Evolutionary conservation across 1,140 invertebrate genomes (phyloP).

Genomic region (Neodiprion lecontei): DNA sequence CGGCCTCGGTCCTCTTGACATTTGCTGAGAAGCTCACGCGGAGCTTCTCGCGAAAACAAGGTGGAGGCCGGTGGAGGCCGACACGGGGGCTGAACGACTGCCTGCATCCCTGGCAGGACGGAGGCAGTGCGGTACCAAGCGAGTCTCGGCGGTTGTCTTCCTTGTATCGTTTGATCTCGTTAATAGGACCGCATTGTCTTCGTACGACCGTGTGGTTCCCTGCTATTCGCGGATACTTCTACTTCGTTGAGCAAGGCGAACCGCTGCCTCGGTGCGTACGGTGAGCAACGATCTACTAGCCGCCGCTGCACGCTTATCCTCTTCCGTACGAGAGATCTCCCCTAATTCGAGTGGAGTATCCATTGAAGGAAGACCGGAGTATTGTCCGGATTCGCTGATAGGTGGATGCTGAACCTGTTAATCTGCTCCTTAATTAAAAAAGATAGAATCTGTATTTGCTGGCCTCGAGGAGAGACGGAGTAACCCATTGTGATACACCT

Average conservation of each 20-base stretch:
- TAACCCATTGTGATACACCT: not conserved
- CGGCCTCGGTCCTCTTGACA: not conserved
- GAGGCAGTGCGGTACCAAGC: slow-evolving; percentile 40
- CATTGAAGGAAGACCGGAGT: too few relatives aligned
- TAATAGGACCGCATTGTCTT: slow-evolving; percentile 53
- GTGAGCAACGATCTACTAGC: not conserved
- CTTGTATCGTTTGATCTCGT: slow-evolving; percentile 54
- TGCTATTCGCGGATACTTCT: not conserved
- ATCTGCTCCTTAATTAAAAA: too few relatives aligned
- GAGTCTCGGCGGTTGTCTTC: slow-evolving; percentile 40
- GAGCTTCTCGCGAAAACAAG: not conserved
- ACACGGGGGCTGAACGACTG: not conserved
- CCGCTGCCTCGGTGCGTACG: not conserved
- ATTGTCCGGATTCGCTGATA: too few relatives aligned
- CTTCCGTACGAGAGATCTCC: not conserved
- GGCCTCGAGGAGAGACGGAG: not conserved
- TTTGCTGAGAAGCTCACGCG: not conserved
- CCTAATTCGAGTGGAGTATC: not conserved
- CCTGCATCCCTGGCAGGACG: slow-evolving; percentile 40
- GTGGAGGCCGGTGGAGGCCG: not conserved
- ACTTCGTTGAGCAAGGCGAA: not conserved
- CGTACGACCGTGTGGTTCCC: slow-evolving; percentile 3
- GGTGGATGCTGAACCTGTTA: too few relatives aligned
- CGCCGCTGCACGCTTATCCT: not conserved
- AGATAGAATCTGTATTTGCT: too few relatives aligned